A percentile compares a stretch with the other conserved stretches of the same genome.
Conservation (phyloP, 2,113 vertebrate genomes). For the Megalops atlanticus region DNA sequence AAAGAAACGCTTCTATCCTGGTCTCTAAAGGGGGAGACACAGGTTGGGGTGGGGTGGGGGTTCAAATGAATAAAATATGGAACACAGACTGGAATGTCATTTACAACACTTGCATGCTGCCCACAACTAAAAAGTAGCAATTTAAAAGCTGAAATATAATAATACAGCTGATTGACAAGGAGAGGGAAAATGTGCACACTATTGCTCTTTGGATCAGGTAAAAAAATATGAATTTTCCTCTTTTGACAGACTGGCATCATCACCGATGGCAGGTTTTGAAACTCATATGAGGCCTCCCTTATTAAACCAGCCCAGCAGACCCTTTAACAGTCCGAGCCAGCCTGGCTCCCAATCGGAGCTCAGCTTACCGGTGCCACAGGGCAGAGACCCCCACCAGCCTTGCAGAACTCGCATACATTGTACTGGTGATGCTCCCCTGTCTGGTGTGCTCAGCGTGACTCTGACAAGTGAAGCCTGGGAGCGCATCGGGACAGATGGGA, state of each 20-base stretch:
- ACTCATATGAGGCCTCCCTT: not conserved
- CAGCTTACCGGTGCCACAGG: not conserved
- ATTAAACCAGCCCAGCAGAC: not conserved
- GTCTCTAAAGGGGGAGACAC: not conserved
- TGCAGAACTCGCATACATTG: not conserved
- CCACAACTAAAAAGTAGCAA: not conserved
- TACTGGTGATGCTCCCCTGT: not conserved
- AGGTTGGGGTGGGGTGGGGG: no score
- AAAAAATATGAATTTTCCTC: not conserved
- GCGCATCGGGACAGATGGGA: not conserved
- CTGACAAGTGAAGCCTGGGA: not conserved
- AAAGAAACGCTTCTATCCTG: not conserved
- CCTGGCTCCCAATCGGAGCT: not conserved
- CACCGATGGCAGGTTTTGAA: not conserved
- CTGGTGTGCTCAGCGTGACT: not conserved
- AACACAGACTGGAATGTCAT: no score
- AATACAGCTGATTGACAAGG: not conserved
- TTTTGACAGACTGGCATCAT: slow-evolving; percentile 6
- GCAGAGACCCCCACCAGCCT: not conserved
- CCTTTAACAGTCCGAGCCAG: not conserved
- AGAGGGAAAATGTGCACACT: not conserved
- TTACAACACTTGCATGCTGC: no score
- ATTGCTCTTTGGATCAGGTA: not conserved
- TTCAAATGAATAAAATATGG: no score
- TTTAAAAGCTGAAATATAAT: not conserved